phyloP scores from a whole-genome alignment of 1,140 invertebrate species.

The Ditylenchus dipsaci region DNA sequence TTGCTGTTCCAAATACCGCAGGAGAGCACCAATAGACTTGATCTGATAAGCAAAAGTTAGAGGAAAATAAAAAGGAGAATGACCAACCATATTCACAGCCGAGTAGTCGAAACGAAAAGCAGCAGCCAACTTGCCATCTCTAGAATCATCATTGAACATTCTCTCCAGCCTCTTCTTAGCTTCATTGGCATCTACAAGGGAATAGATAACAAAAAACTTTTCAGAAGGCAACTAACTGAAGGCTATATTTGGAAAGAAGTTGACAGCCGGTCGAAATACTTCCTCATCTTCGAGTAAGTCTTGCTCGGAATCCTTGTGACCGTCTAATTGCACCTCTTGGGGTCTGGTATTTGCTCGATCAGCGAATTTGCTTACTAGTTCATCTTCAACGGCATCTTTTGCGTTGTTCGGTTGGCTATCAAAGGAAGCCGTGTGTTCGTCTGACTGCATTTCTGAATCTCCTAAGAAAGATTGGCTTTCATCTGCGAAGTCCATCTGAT shows the following conservation, averaged over 20 bases:
- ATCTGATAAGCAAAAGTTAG: constrained; percentile 25
- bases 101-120: constrained; percentile 21
- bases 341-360: too few relatives aligned
- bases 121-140: constrained; percentile 7
- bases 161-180: constrained; percentile 17
- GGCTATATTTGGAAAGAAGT: constrained; percentile 19
- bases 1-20: constrained; percentile 39
- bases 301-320: constrained; percentile 1
- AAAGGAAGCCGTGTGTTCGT: too few relatives aligned
- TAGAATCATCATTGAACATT: constrained; percentile 10
- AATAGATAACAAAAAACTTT: background rate
- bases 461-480: background rate
- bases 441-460: too few relatives aligned
- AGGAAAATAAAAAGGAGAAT: background rate
- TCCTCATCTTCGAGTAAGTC: background rate
- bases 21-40: constrained; percentile 40
- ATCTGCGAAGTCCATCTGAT: background rate
- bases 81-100: constrained; percentile 24
- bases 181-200: constrained; percentile 1
- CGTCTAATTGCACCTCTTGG: background rate
- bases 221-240: constrained; percentile 3
- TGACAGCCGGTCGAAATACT: constrained; percentile 7
- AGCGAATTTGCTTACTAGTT: too few relatives aligned
- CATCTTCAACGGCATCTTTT: too few relatives aligned
- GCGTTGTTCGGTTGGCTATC: too few relatives aligned